Percentiles rank a stretch among this genome's conserved stretches.
Conservation (phyloP, 2,113 vertebrate genomes). For the Lycaon pictus region DNA sequence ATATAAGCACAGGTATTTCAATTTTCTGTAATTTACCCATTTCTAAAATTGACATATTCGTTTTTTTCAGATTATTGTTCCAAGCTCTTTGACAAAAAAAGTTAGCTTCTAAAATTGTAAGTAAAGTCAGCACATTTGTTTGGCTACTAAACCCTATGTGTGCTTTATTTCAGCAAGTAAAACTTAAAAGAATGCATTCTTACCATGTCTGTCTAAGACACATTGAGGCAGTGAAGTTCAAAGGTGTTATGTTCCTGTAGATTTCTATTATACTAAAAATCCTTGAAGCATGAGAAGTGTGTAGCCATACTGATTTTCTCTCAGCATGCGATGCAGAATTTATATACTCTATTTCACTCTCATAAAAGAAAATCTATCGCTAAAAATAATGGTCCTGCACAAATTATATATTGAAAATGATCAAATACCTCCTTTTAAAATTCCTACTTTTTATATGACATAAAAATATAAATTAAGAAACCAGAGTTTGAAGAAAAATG, state of each 20-base stretch:
- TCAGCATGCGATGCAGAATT: conserved; percentile 62
- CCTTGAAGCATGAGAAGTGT: conserved; percentile 69
- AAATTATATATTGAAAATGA: conserved; percentile 72
- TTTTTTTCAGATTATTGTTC: conserved; percentile 35
- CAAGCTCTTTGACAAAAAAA: conserved; percentile 51
- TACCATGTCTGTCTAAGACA: conserved; percentile 33
- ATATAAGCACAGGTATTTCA: background rate
- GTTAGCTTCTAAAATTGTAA: conserved; percentile 45
- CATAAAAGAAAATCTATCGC: conserved; percentile 74
- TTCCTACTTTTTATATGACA: conserved; percentile 30
- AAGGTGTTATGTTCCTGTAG: conserved; percentile 66
- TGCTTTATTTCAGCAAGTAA: conserved; percentile 57
- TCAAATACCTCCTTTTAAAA: conserved; percentile 64
- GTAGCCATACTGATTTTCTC: conserved; percentile 71
- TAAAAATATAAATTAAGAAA: conserved; percentile 70
- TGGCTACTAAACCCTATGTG: background rate
- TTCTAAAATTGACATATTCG: background rate
- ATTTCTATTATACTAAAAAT: conserved; percentile 77
- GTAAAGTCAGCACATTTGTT: conserved; percentile 33
- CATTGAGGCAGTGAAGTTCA: conserved; percentile 37
- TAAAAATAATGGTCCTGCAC: conserved; percentile 67
- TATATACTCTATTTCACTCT: conserved; percentile 61
- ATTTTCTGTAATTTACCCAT: background rate
- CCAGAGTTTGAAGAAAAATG: conserved; percentile 56
- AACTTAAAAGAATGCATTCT: background rate